Evolutionary conservation across 2,888 invertebrate genomes (phyloP), one percentile per base, ranked within the genome.

Genomic region (Tipula unca): DNA sequence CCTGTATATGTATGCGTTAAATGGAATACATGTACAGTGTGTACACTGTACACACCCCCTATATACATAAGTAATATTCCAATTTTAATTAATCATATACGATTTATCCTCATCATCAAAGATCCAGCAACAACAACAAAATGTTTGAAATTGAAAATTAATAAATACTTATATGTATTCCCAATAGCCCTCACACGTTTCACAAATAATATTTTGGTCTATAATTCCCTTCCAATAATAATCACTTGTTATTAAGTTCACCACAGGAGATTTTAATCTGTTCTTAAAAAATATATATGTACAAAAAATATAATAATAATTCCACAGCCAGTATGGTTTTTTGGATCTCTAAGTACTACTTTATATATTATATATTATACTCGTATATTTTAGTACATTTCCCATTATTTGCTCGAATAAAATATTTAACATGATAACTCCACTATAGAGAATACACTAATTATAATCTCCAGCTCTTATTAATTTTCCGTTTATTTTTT

Each of bases 241-340:
- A 84, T 86, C 84, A 86, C 48, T 89, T 89, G 89, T 89, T 90
- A 90, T 90, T 89, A 89, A 90, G 89, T 89, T 90, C 90, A 87
- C 90, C 89, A 89, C 90, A 88, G 90, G 90, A 90, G 89, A 89
- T 89, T 89, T 90, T 90, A 90, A 90, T 90, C 90, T 89, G 84
- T 86, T 86, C 69, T 32, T 42, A 85, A 85, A 39, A 83, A 32
- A 83, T 32, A 10, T 69, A 25, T 69, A 69, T 25, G 69, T 25
- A 13, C 13, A 69, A 25, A 25, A 25, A 69, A 25, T 1, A 69
- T 10, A 20, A 17, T 54, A 8, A 69, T 69, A 69, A 69, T 69
- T 69, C 69, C 69, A 25, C 69, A 69, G 69, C 69, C 69, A 69
- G 69, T 69, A 69, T 69, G 69, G 69, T 69, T 69, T 69, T 69